Evolutionary conservation across 2,113 vertebrate genomes (phyloP).

Genomic region (Marmota monax): DNA sequence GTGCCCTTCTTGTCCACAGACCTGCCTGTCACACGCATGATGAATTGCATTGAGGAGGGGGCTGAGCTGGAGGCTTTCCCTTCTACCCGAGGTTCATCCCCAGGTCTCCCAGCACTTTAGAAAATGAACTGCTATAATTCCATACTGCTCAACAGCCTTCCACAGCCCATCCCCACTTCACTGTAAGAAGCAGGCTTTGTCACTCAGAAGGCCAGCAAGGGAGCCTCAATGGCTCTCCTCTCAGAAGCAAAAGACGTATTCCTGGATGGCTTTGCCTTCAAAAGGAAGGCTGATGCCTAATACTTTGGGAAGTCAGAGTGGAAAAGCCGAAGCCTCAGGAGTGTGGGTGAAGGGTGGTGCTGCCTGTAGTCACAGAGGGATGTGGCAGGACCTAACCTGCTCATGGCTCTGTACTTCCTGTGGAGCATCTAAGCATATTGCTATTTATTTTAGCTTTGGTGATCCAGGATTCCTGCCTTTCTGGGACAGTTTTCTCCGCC

Average conservation of each 20-base stretch:
- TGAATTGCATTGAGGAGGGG: constrained; percentile 38
- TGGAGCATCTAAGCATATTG: neutral
- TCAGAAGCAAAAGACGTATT: neutral
- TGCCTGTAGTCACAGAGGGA: neutral
- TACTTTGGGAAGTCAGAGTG: neutral
- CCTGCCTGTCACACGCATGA: neutral
- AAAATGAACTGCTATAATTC: constrained; percentile 80
- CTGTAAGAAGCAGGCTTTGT: neutral
- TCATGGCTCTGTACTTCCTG: neutral
- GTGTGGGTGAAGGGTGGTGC: too few relatives aligned
- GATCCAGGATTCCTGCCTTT: neutral
- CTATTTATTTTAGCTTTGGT: neutral
- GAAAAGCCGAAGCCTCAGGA: neutral
- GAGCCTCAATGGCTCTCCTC: neutral
- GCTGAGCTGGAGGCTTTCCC: constrained; percentile 27
- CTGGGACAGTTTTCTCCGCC: neutral
- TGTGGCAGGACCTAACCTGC: fast-evolving
- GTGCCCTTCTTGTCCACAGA: constrained; percentile 42
- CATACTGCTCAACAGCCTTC: constrained; percentile 28
- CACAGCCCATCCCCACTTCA: neutral
- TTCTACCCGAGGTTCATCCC: constrained; percentile 71
- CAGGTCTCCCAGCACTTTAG: constrained; percentile 82
- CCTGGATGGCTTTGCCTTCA: neutral
- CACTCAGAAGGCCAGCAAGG: neutral
- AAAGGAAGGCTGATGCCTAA: neutral